A percentile compares a stretch with the other conserved stretches of the same genome.
Conservation (phyloP, 1,140 invertebrate genomes). For the Polypedilum vanderplanki region DNA sequence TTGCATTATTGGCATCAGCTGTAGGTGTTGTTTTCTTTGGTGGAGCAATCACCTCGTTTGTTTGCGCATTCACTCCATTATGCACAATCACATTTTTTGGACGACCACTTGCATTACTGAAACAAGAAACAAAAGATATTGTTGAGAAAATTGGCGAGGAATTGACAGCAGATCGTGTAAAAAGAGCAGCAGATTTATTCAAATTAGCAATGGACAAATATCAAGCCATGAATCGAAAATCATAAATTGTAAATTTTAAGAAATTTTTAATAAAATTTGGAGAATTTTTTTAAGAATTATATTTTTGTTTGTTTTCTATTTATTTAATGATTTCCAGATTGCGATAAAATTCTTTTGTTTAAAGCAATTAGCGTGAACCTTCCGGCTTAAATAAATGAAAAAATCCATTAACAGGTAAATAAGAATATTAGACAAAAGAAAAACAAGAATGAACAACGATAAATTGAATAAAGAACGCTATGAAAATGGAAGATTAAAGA, state of each 20-base stretch:
- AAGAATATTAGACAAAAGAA: too few species aligned
- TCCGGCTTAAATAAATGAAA: too few species aligned
- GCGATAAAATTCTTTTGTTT: too few species aligned
- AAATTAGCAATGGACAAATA: conserved; percentile 59
- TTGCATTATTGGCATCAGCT: conserved; percentile 37
- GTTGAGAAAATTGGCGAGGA: conserved; percentile 38
- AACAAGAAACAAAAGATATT: conserved; percentile 37
- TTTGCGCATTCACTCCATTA: conserved; percentile 59
- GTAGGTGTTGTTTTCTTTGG: conserved; percentile 52
- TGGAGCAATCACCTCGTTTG: conserved; percentile 48
- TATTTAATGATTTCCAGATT: neutral
- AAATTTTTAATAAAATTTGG: neutral
- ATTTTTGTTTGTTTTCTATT: neutral
- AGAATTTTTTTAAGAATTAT: neutral
- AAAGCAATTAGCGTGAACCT: too few species aligned
- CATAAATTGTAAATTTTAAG: neutral
- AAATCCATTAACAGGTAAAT: too few species aligned
- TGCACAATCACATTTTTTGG: conserved; percentile 54
- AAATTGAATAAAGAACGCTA: too few species aligned
- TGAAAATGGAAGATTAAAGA: too few species aligned
- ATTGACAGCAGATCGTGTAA: conserved; percentile 47
- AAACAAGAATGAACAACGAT: too few species aligned
- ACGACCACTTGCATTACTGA: conserved; percentile 39
- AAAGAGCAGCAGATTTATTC: conserved; percentile 54
- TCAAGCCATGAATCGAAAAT: conserved; percentile 35